phyloP scores from a whole-genome alignment of 2,888 invertebrate species.

The Polydrusus cervinus region DNA sequence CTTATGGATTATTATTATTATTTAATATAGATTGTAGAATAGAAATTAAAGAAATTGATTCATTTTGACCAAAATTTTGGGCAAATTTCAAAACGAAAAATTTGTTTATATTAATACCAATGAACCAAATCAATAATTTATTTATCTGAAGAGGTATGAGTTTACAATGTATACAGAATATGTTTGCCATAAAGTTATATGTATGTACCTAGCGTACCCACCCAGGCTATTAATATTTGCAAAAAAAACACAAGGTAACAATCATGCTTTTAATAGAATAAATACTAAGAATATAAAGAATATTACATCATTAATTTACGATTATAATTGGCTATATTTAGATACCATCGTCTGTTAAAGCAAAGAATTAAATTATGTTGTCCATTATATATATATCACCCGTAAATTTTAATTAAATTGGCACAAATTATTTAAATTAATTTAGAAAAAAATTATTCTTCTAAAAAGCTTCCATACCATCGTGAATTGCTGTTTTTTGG shows the following conservation, averaged over 20 bases:
- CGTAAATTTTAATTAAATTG: constrained; percentile 17
- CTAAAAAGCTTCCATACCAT: not conserved
- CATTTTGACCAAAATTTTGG: too few relatives aligned
- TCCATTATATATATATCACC: constrained; percentile 5
- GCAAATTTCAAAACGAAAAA: too few relatives aligned
- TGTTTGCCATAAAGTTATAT: not conserved
- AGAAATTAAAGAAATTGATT: too few relatives aligned
- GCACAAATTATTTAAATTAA: not conserved
- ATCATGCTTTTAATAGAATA: constrained; percentile 33
- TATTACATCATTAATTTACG: constrained; percentile 37
- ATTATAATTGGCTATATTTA: constrained; percentile 21
- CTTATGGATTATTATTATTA: not conserved
- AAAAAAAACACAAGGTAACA: constrained; percentile 30
- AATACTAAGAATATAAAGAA: constrained; percentile 30
- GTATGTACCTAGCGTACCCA: not conserved
- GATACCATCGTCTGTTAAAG: not conserved
- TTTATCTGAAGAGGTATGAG: too few relatives aligned
- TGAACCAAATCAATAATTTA: too few relatives aligned
- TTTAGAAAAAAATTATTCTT: too few relatives aligned
- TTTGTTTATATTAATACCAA: too few relatives aligned
- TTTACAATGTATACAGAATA: too few relatives aligned
- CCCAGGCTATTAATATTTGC: constrained; percentile 10
- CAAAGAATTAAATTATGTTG: not conserved
- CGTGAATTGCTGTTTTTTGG: not conserved
- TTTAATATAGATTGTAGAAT: too few relatives aligned